These are phyloP conservation scores for Pseudococcus longispinus DNA, from an alignment of 2,888 invertebrate species.

Conservation along the genomic window DNA sequence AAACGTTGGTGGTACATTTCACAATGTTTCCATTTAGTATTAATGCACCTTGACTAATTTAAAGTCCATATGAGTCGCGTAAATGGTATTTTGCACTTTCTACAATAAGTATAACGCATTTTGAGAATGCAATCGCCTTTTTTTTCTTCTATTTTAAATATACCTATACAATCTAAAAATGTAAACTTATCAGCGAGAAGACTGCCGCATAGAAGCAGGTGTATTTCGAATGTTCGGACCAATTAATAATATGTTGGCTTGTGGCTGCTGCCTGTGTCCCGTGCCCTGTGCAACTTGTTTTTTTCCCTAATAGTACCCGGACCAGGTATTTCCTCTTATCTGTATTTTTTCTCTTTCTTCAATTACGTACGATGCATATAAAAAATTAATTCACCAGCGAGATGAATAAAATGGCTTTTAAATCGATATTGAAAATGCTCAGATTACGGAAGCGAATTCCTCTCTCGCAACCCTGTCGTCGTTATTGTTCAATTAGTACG, in stretches of 20 bases:
- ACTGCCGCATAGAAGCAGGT: slow-evolving; percentile 55
- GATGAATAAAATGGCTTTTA: slow-evolving; percentile 23
- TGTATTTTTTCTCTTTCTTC: slow-evolving; percentile 43
- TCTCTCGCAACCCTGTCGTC: not conserved
- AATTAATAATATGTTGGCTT: slow-evolving; percentile 56
- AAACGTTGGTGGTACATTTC: slow-evolving; percentile 10
- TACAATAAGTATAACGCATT: slow-evolving; percentile 43
- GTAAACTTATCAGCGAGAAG: slow-evolving; percentile 50
- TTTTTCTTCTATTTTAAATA: not conserved
- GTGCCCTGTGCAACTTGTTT: slow-evolving; percentile 53
- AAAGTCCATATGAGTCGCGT: not conserved
- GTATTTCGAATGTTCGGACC: slow-evolving; percentile 55
- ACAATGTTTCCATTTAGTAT: slow-evolving; percentile 5
- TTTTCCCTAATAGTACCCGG: slow-evolving; percentile 15
- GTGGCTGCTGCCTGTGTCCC: slow-evolving; percentile 53
- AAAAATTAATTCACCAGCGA: slow-evolving; percentile 41
- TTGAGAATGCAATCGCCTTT: slow-evolving; percentile 46
- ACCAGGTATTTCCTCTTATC: slow-evolving; percentile 52
- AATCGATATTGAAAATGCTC: slow-evolving; percentile 3
- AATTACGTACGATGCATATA: slow-evolving; percentile 47
- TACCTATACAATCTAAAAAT: slow-evolving; percentile 17
- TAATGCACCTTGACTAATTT: slow-evolving; percentile 25
- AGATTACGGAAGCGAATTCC: not conserved
- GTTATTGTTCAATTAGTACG: not conserved
- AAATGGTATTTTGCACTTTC: slow-evolving; percentile 47